phyloP scores from a whole-genome alignment of 2,797 vertebrate genomes.

The Myotis findleyi region DNA sequence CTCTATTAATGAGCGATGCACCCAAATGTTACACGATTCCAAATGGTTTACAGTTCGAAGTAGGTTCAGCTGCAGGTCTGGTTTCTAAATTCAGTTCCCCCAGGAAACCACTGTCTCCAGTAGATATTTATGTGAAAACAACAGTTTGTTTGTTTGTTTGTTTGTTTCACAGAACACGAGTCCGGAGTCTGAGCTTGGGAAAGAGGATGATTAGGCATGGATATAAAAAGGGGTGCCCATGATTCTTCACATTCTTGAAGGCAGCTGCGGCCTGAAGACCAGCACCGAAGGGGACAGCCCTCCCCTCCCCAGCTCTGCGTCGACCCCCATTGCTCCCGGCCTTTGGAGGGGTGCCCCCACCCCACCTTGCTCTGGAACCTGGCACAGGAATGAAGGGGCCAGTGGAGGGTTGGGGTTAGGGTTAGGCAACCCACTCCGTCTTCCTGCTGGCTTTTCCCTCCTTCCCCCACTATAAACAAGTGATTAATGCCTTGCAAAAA shows the following conservation, averaged over 20 bases:
- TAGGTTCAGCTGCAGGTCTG: neutral
- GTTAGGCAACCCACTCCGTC: neutral
- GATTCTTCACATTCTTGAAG: neutral
- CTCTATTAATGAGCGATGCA: neutral
- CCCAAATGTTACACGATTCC: neutral
- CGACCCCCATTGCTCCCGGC: accelerated
- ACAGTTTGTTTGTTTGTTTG: neutral
- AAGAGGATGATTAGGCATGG: neutral
- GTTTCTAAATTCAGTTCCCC: neutral
- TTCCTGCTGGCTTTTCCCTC: neutral
- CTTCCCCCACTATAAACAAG: slow-evolving; percentile 66
- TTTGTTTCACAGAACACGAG: neutral
- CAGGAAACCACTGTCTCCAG: neutral
- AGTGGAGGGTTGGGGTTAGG: neutral
- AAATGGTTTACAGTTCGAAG: neutral
- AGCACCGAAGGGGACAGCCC: neutral
- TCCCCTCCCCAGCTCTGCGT: neutral
- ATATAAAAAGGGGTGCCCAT: neutral
- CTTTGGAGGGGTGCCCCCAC: neutral
- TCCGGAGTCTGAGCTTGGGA: neutral
- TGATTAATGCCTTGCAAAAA: slow-evolving; percentile 81
- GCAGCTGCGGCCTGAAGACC: neutral
- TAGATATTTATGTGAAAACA: neutral
- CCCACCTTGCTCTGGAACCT: neutral
- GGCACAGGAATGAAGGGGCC: no score